Evolutionary conservation across 2,113 vertebrate species (phyloP).

Genomic region (Brachyhypopomus gauderio): DNA sequence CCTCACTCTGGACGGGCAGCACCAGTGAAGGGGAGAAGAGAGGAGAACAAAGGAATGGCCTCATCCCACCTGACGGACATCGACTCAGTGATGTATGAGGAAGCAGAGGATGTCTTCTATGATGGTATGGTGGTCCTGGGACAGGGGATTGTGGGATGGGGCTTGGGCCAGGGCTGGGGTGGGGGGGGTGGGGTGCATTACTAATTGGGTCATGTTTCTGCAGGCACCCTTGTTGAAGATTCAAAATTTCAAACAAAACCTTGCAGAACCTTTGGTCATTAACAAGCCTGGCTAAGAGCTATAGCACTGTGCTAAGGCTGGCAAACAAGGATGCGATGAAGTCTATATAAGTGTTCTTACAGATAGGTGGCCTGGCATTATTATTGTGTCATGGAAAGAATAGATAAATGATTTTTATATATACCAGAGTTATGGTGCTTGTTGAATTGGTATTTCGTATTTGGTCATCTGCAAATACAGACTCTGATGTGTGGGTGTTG

Average conservation of each 20-base stretch:
- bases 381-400: no score
- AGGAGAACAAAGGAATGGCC: conserved; percentile 60
- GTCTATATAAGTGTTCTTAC: not conserved
- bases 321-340: not conserved
- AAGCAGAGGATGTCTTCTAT: conserved; percentile 76
- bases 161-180: conserved; percentile 16
- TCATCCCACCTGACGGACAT: conserved; percentile 65
- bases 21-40: not conserved
- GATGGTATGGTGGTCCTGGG: conserved; percentile 67
- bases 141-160: conserved; percentile 33
- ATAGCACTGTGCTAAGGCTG: not conserved
- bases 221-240: not conserved
- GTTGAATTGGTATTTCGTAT: not conserved
- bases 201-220: not conserved
- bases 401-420: not conserved
- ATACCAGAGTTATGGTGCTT: not conserved
- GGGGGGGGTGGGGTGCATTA: conserved; percentile 8
- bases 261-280: not conserved
- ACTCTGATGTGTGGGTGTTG: conserved; percentile 58
- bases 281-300: not conserved
- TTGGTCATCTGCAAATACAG: conserved; percentile 29
- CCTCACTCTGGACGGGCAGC: conserved; percentile 13
- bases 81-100: conserved; percentile 70
- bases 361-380: not conserved
- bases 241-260: not conserved